Base-by-base conservation (phyloP, 1,140 invertebrate genomes). In the Drosophila setifemur region DNA sequence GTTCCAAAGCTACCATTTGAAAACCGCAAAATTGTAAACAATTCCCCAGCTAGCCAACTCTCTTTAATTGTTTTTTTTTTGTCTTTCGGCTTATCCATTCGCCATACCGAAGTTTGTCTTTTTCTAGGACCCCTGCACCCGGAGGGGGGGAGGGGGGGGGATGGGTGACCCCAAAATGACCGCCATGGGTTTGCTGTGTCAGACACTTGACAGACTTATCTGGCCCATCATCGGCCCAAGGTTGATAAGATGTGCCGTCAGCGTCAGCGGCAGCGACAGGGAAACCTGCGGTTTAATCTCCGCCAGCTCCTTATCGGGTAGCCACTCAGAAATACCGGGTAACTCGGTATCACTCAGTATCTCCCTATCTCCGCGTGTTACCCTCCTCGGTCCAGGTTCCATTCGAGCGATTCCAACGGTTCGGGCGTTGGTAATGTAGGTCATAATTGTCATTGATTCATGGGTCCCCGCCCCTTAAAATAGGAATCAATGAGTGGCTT, bases 131-230 rank as follows among this genome's bases (percentile, higher is more conserved):
- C n/a, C n/a, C n/a, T n/a, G n/a, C n/a, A n/a, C n/a, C n/a, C n/a
- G n/a, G n/a, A n/a, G n/a, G n/a, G n/a, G n/a, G n/a, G n/a, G n/a
- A n/a, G n/a, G 12, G 8, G 0, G 6, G 8, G 8, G 8, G 37
- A 39, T 9, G 28, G 28, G 57, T 74, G 78, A 83, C 78, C 78
- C 78, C 79, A 47, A 83, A 82, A 83, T 78, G 78, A 83, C 78
- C 79, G 79, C 39, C 73, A 77, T 57, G 61, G 44, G 37, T 52
- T 29, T 57, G 53, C 64, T 45, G 39, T 63, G 49, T 49, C 54
- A 52, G 50, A 54, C 70, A 64, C 57, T 71, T 39, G 57, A 55
- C 63, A 19, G 45, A 68, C 66, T 81, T 61, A 74, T 81, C 71
- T 44, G 61, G 47, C 57, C 50, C 50, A 57, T 61, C 64, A 75